These are phyloP conservation scores for Hippocampus kuda DNA, from an alignment of 2,797 vertebrate genomes.

Conservation along the genomic window DNA sequence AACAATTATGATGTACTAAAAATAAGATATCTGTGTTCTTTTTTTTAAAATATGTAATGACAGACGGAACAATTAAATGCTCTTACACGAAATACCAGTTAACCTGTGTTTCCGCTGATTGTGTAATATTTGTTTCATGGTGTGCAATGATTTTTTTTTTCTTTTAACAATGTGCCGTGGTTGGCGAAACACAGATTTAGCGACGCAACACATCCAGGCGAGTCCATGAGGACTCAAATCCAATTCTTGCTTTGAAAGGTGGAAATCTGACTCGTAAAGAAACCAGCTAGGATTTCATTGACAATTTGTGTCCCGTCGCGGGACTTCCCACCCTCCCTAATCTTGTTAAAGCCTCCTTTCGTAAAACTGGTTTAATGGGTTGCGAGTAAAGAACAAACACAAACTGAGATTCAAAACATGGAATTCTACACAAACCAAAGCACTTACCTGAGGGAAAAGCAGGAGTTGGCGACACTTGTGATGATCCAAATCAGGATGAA, in stretches of 20 bases:
- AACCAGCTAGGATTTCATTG: neutral
- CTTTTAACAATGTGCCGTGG: too few relatives aligned
- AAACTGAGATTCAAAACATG: conserved; percentile 40
- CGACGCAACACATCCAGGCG: neutral
- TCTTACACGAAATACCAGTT: neutral
- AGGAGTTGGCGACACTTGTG: conserved; percentile 2
- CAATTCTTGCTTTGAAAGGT: neutral
- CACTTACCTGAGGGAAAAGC: conserved; percentile 40
- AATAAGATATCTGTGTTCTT: neutral
- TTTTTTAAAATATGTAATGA: neutral
- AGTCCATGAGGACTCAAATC: too few relatives aligned
- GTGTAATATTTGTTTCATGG: neutral
- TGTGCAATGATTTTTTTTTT: too few relatives aligned
- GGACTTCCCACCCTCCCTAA: conserved; percentile 15
- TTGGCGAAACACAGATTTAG: neutral
- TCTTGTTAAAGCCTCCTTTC: conserved; percentile 12
- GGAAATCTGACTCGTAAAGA: neutral
- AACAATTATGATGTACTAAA: neutral
- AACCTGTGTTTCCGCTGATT: neutral
- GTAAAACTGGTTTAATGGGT: conserved; percentile 58
- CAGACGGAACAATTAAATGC: neutral
- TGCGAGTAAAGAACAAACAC: conserved; percentile 30
- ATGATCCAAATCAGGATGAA: neutral
- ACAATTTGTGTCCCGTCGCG: conserved; percentile 4
- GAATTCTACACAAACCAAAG: conserved; percentile 24